Percentiles rank a stretch among this genome's conserved stretches.
Conservation (phyloP, 2,888 invertebrate species). For the Tipula confusa region DNA sequence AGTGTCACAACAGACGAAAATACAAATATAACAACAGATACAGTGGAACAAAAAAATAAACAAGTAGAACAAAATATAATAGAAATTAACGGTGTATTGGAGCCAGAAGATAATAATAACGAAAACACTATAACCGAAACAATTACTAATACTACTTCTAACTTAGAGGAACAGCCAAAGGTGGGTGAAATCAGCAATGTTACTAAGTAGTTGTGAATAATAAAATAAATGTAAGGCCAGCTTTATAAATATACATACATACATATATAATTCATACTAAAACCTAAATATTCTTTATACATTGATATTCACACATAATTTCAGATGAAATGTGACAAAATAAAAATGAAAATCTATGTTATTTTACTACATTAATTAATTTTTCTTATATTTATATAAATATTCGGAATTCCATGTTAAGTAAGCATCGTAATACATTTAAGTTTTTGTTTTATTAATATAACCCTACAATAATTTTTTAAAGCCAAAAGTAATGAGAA, state of each 20-base stretch:
- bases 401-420: too few species aligned
- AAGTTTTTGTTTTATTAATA: too few species aligned
- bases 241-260: background rate
- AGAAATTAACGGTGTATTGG: background rate
- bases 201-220: background rate
- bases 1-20: background rate
- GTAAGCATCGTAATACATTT: too few species aligned
- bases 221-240: background rate
- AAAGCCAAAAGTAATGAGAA: too few species aligned
- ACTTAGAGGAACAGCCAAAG: background rate
- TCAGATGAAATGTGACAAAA: background rate
- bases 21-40: background rate
- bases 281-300: background rate
- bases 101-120: background rate
- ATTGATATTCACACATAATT: background rate
- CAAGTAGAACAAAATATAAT: background rate
- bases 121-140: background rate
- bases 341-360: background rate
- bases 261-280: background rate
- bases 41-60: too few species aligned
- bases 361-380: background rate
- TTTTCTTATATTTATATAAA: background rate
- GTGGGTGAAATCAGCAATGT: background rate
- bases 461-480: too few species aligned
- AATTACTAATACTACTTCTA: background rate